Evolutionary conservation across 2,888 invertebrate genomes (phyloP), one percentile per base, ranked within the genome.

Genomic region (Gandaritis pyraliata): DNA sequence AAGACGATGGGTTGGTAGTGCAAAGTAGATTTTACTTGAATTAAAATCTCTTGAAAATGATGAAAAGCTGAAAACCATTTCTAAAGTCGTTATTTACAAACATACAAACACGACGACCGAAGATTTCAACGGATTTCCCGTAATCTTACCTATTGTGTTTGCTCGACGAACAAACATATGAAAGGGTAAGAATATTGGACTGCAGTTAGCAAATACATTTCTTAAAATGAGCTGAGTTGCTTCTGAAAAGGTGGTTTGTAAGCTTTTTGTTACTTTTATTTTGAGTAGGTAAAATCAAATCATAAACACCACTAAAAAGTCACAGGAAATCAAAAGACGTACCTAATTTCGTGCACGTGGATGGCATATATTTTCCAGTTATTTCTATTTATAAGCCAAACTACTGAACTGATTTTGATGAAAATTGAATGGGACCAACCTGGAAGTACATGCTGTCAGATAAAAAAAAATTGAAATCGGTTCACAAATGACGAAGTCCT

Each of bases 71-170:
- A 50, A 45, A 30, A 45, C 39, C 55, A 56, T 39, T 15, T 10
- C 11, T 4, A 41, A 48, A 43, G 48, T 38, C 56, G 45, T 65
- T 43, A 38, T 50, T 48, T 65, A 60, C 61, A 61, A 53, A 51
- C 23, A 23, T 23, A 23, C 4, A 23, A 41, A 74, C 74, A 69
- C 72, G 69, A 61, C 80, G 71, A 74, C 55, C 55, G 55, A 58
- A 67, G 72, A 68, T 73, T 72, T 70, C 72, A 71, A 69, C 61
- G 61, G 68, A 71, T 71, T 66, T 65, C 63, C 72, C 71, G 77
- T 82, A 81, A 83, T 82, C 81, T 72, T 71, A 76, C 74, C 78
- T 78, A 81, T 79, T 82, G 80, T 80, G 75, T 81, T 81, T 80
- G 78, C 76, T 66, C 72, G 47, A 41, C 41, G 33, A 36, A 61